These are phyloP conservation scores for Cydia amplana DNA, from an alignment of 1,140 invertebrate genomes.

Conservation along the genomic window DNA sequence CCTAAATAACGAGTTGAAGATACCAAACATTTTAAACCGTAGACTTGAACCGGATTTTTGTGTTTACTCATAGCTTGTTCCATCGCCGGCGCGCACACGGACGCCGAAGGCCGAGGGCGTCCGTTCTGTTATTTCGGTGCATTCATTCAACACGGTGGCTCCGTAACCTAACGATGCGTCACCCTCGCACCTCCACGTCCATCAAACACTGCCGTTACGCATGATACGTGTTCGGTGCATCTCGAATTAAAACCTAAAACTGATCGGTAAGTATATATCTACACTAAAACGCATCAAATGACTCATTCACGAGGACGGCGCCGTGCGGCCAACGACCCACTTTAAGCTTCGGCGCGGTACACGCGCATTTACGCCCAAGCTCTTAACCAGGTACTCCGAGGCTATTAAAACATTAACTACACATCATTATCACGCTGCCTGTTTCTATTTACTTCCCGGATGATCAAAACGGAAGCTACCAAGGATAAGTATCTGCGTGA, in stretches of 20 bases:
- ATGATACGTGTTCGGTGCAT: neutral
- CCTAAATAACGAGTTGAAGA: constrained; percentile 28
- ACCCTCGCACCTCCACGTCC: constrained; percentile 39
- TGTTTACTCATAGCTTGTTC: constrained; percentile 27
- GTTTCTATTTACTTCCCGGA: constrained; percentile 10
- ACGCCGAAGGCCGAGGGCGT: constrained; percentile 57
- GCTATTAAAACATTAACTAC: constrained; percentile 41
- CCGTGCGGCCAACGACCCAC: constrained; percentile 73
- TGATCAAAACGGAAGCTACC: neutral
- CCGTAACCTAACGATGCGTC: constrained; percentile 52
- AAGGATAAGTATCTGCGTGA: neutral
- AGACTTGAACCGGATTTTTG: constrained; percentile 33
- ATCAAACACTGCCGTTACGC: constrained; percentile 33
- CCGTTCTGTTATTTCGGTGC: constrained; percentile 60
- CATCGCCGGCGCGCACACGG: constrained; percentile 25
- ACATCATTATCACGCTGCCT: constrained; percentile 26
- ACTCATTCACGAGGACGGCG: constrained; percentile 59
- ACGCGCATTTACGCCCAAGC: constrained; percentile 48
- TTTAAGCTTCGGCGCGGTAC: constrained; percentile 51
- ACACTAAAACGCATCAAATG: constrained; percentile 58
- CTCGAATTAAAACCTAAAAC: constrained; percentile 3
- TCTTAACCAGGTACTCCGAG: constrained; percentile 37
- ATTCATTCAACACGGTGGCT: constrained; percentile 61
- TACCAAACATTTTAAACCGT: constrained; percentile 29
- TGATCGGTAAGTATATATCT: constrained; percentile 37